Evolutionary conservation across 2,797 vertebrate species (phyloP), one percentile per base, ranked within the genome.

Genomic region (Echeneis naucrates): DNA sequence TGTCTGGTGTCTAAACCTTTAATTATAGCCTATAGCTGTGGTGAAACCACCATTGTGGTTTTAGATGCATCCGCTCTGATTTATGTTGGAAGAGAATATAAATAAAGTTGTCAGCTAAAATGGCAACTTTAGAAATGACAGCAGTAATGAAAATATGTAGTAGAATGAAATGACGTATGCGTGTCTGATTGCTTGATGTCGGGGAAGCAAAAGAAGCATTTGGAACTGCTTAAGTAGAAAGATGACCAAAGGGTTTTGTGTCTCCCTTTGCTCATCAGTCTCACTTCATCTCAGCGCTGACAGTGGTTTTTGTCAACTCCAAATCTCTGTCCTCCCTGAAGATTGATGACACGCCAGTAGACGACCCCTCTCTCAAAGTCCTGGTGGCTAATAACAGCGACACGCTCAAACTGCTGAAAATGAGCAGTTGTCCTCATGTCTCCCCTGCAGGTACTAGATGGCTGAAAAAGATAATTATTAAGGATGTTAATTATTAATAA

Each of bases 401-500:
- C 82, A 98, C 98, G 0, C 95, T 99, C 42, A 98, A 96, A 83
- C 92, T 99, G 76, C 91, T 99, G 81, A 99, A 99, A 90, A 99
- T 99, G 97, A 99, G 95, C 94, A 99, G 97, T 76, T 99, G 98
- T 83, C 98, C 97, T 77, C 97, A 99, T 12, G 97, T 99, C 86
- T 98, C 98, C 84, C 97, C 97, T 78, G 96, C 97, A 95, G 97
- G 98, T 99, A 94, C 74, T 13, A 30, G 57, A 53, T 4, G 19
- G 35, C 21, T 23, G 37, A 44, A 35, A 38, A 26, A 26, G 14
- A 54, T 8, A 38, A 21, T 58, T 42, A 32, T 33, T 37, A 44
- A 9, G n/a, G 2, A 17, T 32, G 10, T 24, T 45, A 12, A 65
- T 21, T 38, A 38, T 44, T 37, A 35, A 53, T 55, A 37, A 59